phyloP scores from a whole-genome alignment of 2,888 invertebrate species.

The Machimus atricapillus region DNA sequence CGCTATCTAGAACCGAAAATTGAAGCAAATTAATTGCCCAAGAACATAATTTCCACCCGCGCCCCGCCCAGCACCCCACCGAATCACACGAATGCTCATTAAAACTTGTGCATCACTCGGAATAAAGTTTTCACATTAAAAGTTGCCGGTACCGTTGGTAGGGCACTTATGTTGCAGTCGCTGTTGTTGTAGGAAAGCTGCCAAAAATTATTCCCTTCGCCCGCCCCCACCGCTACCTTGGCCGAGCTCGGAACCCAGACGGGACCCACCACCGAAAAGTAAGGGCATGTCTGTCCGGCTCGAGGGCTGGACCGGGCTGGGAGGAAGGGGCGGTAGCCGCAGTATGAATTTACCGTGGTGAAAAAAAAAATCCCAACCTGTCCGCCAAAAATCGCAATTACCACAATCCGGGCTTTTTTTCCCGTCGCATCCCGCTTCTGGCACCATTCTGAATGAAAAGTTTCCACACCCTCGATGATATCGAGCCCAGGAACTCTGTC shows the following conservation, averaged over 20 bases:
- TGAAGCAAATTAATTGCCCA: conserved; percentile 35
- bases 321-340: neutral
- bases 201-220: conserved; percentile 15
- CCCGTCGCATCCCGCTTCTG: neutral
- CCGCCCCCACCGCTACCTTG: neutral
- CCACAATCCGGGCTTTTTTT: neutral
- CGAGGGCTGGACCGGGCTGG: neutral
- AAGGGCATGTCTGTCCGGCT: neutral
- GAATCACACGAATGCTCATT: conserved; percentile 37
- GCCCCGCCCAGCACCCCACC: neutral
- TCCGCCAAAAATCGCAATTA: conserved; percentile 22
- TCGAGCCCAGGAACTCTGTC: neutral
- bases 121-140: conserved; percentile 39
- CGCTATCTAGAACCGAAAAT: conserved; percentile 26
- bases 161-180: conserved; percentile 35
- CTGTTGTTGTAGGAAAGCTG: conserved; percentile 5
- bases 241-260: neutral
- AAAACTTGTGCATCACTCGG: conserved; percentile 37
- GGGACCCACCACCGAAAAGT: neutral
- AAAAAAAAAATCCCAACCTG: neutral
- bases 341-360: neutral
- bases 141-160: conserved; percentile 14
- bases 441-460: no score
- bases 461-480: neutral
- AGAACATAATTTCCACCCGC: conserved; percentile 33